These are phyloP conservation scores for Poeciliopsis retropinna DNA, from an alignment of 2,113 vertebrate genomes.

Conservation along the genomic window DNA sequence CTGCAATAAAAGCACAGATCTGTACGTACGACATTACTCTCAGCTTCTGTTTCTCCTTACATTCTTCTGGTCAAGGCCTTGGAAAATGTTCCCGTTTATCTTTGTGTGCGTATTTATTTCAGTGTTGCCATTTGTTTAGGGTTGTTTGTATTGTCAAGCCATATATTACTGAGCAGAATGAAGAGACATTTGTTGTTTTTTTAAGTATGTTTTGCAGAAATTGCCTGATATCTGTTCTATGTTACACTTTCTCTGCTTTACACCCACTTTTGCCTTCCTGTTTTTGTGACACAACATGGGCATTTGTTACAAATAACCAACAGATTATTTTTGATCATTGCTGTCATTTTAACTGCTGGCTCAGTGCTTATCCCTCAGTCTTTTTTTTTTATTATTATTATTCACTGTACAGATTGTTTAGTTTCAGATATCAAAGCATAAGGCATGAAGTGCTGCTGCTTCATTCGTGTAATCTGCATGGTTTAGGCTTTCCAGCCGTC, in stretches of 20 bases:
- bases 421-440: neutral
- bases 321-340: neutral
- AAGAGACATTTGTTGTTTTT: neutral
- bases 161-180: slow-evolving; percentile 32
- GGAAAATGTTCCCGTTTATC: slow-evolving; percentile 36
- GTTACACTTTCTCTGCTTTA: slow-evolving; percentile 26
- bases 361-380: neutral
- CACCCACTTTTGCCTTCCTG: slow-evolving; percentile 24
- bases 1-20: slow-evolving; percentile 3
- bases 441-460: slow-evolving; percentile 7
- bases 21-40: neutral
- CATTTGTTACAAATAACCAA: slow-evolving; percentile 32
- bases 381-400: no score
- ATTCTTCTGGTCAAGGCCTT: slow-evolving; percentile 41
- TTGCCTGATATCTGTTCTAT: slow-evolving; percentile 13
- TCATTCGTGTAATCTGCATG: slow-evolving; percentile 21
- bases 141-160: slow-evolving; percentile 32
- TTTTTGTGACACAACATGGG: slow-evolving; percentile 18
- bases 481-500: slow-evolving; percentile 13
- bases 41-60: slow-evolving; percentile 9
- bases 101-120: slow-evolving; percentile 62
- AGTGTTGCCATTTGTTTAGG: slow-evolving; percentile 55
- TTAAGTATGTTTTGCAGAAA: slow-evolving; percentile 8
- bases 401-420: neutral
- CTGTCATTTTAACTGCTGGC: neutral